These are phyloP conservation scores for Nannoperca australis DNA, from an alignment of 2,797 vertebrate genomes.

Conservation along the genomic window DNA sequence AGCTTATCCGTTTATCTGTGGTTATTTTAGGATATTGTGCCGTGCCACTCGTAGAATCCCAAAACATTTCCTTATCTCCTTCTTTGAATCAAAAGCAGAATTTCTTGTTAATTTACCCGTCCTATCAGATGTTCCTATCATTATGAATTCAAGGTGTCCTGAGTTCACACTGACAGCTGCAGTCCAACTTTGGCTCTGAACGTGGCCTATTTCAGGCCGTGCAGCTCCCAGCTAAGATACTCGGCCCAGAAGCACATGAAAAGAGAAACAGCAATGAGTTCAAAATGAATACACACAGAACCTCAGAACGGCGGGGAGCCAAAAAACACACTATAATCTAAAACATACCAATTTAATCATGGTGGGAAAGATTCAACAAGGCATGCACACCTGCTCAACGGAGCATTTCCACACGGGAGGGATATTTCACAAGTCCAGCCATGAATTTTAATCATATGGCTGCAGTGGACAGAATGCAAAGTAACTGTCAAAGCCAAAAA, in stretches of 20 bases:
- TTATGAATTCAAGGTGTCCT: slow-evolving; percentile 69
- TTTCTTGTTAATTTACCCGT: slow-evolving; percentile 18
- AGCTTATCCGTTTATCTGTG: slow-evolving; percentile 42
- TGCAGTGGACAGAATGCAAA: slow-evolving; percentile 57
- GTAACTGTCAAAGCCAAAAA: slow-evolving; percentile 54
- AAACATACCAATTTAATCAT: slow-evolving; percentile 78
- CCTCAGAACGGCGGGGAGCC: slow-evolving; percentile 61
- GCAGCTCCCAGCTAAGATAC: slow-evolving; percentile 54
- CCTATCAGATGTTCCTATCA: slow-evolving; percentile 58
- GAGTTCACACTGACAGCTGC: slow-evolving; percentile 68
- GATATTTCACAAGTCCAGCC: slow-evolving; percentile 62
- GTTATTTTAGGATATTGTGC: slow-evolving; percentile 31
- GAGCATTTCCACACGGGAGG: slow-evolving; percentile 63
- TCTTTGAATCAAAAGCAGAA: slow-evolving; percentile 46
- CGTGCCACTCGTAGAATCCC: slow-evolving; percentile 5
- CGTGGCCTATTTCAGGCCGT: slow-evolving; percentile 37
- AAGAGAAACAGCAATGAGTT: slow-evolving; percentile 64
- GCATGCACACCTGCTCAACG: slow-evolving; percentile 76
- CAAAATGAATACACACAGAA: slow-evolving; percentile 65
- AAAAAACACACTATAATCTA: slow-evolving; percentile 81
- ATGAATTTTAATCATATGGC: slow-evolving; percentile 68
- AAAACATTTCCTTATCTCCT: slow-evolving; percentile 46
- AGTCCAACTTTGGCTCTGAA: slow-evolving; percentile 62
- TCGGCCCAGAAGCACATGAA: slow-evolving; percentile 62
- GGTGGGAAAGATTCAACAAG: slow-evolving; percentile 68